Conservation (phyloP, 2,797 vertebrate genomes). For the Crotalus adamanteus region DNA sequence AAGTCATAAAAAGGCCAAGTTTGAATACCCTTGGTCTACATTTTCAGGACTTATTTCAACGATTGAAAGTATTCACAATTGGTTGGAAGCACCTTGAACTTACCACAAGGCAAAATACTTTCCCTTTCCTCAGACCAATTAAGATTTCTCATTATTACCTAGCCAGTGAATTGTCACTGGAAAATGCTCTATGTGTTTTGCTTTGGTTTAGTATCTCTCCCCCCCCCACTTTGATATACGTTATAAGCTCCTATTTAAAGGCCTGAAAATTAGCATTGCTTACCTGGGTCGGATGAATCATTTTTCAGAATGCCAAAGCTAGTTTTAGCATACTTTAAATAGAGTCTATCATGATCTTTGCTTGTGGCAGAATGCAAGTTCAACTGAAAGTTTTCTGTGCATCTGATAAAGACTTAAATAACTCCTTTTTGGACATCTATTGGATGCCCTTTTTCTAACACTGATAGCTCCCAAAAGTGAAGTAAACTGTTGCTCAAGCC, state of each 20-base stretch:
- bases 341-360: constrained; percentile 1
- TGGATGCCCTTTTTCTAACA: not conserved
- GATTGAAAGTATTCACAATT: not conserved
- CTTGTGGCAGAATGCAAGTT: not conserved
- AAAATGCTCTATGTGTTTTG: not conserved
- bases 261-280: not conserved
- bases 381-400: not conserved
- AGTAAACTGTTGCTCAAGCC: not conserved
- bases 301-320: not conserved
- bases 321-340: constrained; percentile 32
- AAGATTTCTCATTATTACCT: not conserved
- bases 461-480: not conserved
- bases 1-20: too few relatives aligned
- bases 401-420: not conserved
- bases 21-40: not conserved
- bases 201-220: not conserved
- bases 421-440: not conserved
- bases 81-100: not conserved
- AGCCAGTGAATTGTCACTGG: not conserved
- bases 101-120: not conserved
- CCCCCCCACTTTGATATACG: not conserved
- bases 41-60: not conserved
- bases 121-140: not conserved
- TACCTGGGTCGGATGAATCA: constrained; percentile 27
- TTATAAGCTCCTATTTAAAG: constrained; percentile 11